Evolutionary conservation across 2,888 invertebrate genomes (phyloP).

Genomic region (Eustalomyia histrio): DNA sequence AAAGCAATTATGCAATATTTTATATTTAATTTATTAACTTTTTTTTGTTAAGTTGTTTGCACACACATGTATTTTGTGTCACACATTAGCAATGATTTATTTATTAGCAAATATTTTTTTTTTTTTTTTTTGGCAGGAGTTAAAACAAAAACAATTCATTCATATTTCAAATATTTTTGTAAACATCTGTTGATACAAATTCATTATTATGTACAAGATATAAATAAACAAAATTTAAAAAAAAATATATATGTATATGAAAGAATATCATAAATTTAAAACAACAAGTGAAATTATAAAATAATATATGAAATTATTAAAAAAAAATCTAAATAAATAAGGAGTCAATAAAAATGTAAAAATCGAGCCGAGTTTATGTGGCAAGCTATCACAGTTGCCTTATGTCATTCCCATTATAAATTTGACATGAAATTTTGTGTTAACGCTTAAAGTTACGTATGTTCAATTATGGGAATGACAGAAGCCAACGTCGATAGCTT

Average conservation of each 20-base stretch:
- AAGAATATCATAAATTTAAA: background rate
- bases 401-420: too few species aligned
- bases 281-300: background rate
- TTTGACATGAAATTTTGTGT: too few species aligned
- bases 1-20: too few species aligned
- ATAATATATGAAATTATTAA: background rate
- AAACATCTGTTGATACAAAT: slow-evolving; percentile 2
- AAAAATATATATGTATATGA: too few species aligned
- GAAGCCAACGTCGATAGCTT: too few species aligned
- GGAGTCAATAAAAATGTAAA: background rate
- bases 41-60: background rate
- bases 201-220: background rate
- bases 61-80: background rate
- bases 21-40: too few species aligned
- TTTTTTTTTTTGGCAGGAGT: background rate
- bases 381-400: too few species aligned
- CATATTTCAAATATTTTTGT: background rate
- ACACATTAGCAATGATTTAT: slow-evolving; percentile 8
- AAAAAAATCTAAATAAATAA: background rate
- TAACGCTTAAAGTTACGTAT: too few species aligned
- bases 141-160: background rate
- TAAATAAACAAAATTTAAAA: background rate
- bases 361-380: background rate
- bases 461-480: too few species aligned
- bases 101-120: background rate